Percentiles rank a stretch among this genome's conserved stretches.
phyloP scores from a whole-genome alignment of 2,113 vertebrate species.

The Forbesichthys agassizii region DNA sequence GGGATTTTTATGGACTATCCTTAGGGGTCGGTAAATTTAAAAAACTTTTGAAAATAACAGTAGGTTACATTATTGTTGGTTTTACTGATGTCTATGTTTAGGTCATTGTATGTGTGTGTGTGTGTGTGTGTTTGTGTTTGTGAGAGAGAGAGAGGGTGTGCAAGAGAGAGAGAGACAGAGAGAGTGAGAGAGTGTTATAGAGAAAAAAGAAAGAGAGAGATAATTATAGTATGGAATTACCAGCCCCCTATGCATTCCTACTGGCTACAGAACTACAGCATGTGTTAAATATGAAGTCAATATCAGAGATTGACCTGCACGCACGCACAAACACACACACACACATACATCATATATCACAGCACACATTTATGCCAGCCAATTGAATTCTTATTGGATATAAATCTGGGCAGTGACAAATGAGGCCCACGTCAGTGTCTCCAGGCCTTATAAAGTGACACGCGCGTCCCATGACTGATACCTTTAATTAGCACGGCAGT shows the following conservation, averaged over 20 bases:
- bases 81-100: too few relatives aligned
- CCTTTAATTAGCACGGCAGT: conserved; percentile 67
- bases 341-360: conserved; percentile 54
- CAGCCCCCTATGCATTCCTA: background rate
- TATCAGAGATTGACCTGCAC: background rate
- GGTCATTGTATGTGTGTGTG: too few relatives aligned
- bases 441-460: conserved; percentile 59
- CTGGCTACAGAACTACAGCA: background rate
- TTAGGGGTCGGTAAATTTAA: too few relatives aligned
- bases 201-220: too few relatives aligned
- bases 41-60: background rate
- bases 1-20: too few relatives aligned
- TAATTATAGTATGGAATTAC: too few relatives aligned
- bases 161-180: too few relatives aligned
- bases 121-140: too few relatives aligned
- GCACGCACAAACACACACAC: conserved; percentile 1
- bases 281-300: background rate
- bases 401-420: conserved; percentile 67
- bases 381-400: conserved; percentile 75
- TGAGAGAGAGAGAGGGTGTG: too few relatives aligned
- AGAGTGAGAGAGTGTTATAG: too few relatives aligned
- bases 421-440: conserved; percentile 41
- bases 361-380: conserved; percentile 66
- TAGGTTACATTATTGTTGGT: background rate
- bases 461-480: conserved; percentile 66